Evolutionary conservation across 2,888 invertebrate species (phyloP).

Genomic region (Tuberolachnus salignus): DNA sequence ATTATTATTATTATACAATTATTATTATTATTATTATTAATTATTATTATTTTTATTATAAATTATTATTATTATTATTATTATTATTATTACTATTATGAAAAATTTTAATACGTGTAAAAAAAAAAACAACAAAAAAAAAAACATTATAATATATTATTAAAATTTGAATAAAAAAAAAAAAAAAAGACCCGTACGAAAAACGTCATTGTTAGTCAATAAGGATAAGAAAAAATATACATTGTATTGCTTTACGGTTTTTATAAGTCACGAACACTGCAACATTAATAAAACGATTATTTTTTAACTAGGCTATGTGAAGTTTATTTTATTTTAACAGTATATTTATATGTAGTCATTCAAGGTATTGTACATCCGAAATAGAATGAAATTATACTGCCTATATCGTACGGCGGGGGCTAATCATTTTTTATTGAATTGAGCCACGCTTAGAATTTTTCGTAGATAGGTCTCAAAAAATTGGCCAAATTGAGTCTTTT

Average conservation of each 20-base stretch:
- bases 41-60: constrained; percentile 42
- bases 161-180: constrained; percentile 18
- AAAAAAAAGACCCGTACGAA: background rate
- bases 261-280: constrained; percentile 16
- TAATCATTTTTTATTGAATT: too few relatives aligned
- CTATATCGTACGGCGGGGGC: too few relatives aligned
- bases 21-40: constrained; percentile 30
- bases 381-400: too few relatives aligned
- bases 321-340: constrained; percentile 9
- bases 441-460: too few relatives aligned
- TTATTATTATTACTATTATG: constrained; percentile 28
- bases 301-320: constrained; percentile 31
- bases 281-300: constrained; percentile 35
- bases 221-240: background rate
- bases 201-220: constrained; percentile 19
- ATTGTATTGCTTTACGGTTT: constrained; percentile 23
- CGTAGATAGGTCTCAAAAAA: too few relatives aligned
- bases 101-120: constrained; percentile 44
- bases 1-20: constrained; percentile 43
- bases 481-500: too few relatives aligned
- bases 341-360: too few relatives aligned
- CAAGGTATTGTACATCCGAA: too few relatives aligned
- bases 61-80: constrained; percentile 12
- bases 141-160: background rate
- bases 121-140: background rate